phyloP scores from a whole-genome alignment of 2,797 vertebrate genomes.

The Rhadinocentrus ornatus region DNA sequence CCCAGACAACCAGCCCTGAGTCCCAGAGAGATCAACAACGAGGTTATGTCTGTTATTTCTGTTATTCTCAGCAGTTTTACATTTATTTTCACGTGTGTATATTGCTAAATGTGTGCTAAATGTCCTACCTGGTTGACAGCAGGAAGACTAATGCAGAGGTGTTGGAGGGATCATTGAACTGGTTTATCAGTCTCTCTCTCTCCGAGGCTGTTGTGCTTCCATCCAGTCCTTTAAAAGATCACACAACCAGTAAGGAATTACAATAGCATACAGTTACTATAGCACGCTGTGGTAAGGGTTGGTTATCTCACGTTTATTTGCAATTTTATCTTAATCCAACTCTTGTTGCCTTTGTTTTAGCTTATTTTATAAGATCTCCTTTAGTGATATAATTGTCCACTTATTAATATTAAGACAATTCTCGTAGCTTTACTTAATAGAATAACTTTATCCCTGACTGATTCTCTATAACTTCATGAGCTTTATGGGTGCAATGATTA shows the following conservation, averaged over 20 bases:
- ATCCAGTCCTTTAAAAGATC: constrained; percentile 87
- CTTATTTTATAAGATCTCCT: not conserved
- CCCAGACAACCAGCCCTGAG: constrained; percentile 93
- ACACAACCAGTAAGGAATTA: constrained; percentile 22
- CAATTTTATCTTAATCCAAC: not conserved
- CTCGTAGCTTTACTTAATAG: not conserved
- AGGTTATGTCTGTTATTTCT: not conserved
- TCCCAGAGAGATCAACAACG: not conserved
- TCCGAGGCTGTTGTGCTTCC: constrained; percentile 95
- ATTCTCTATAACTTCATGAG: not conserved
- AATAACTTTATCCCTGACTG: not conserved
- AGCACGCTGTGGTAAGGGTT: too few species aligned
- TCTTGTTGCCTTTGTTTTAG: not conserved
- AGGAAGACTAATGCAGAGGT: constrained; percentile 91
- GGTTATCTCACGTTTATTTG: not conserved
- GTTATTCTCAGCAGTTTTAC: not conserved
- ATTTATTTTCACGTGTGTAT: not conserved
- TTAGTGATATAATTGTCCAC: not conserved
- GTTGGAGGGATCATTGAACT: constrained; percentile 95
- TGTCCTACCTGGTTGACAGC: constrained; percentile 92
- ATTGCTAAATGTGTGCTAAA: too few species aligned
- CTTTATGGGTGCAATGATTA: not conserved
- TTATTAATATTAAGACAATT: not conserved
- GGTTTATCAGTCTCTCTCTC: constrained; percentile 95
- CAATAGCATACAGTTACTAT: not conserved